Conservation (phyloP, 2,888 invertebrate species). For the Lasioglossum oenotherae region DNA sequence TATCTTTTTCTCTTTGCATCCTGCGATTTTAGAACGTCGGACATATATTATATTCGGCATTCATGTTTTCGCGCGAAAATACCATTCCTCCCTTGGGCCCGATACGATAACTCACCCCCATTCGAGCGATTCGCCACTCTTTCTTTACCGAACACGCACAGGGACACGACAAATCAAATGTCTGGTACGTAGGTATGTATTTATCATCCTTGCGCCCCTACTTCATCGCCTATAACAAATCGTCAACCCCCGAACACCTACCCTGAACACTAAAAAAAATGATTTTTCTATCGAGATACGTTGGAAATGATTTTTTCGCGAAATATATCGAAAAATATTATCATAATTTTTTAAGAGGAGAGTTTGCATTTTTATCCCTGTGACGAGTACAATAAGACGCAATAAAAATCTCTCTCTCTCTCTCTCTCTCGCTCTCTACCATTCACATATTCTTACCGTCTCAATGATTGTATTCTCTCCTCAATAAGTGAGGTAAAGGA, state of each 20-base stretch:
- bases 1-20: conserved; percentile 58
- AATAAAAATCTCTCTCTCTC: no score
- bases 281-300: background rate
- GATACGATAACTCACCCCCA: conserved; percentile 70
- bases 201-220: conserved; percentile 13
- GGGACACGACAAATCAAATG: conserved; percentile 54
- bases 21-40: conserved; percentile 63
- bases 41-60: conserved; percentile 71
- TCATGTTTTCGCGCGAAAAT: conserved; percentile 70
- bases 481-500: no score
- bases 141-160: conserved; percentile 34
- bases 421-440: no score
- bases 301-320: no score
- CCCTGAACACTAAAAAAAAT: background rate
- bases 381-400: no score
- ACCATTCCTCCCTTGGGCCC: conserved; percentile 71
- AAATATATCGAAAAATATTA: no score
- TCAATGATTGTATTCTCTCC: no score
- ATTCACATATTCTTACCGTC: no score
- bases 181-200: conserved; percentile 27
- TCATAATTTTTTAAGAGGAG: no score
- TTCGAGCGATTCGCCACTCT: conserved; percentile 34
- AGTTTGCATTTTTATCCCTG: no score
- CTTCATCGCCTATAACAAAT: conserved; percentile 5
- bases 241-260: background rate